phyloP scores from a whole-genome alignment of 1,140 invertebrate genomes.

The Drosophila pseudoobscura region DNA sequence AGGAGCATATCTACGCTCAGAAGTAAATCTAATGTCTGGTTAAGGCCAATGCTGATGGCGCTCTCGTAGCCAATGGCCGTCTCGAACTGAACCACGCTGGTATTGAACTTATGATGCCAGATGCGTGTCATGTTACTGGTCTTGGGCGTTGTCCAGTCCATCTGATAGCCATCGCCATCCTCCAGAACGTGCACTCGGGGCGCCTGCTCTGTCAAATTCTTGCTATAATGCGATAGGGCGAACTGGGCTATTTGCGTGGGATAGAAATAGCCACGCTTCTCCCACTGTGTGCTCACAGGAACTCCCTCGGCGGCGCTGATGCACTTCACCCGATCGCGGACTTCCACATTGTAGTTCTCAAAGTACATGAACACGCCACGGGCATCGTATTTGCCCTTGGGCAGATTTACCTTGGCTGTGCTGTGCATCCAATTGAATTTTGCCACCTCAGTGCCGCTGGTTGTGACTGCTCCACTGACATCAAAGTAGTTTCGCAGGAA shows the following conservation, averaged over 20 bases:
- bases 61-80: conserved; percentile 88
- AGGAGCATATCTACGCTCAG: conserved; percentile 89
- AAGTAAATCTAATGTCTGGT: conserved; percentile 91
- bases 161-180: conserved; percentile 88
- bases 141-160: conserved; percentile 87
- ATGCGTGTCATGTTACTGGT: conserved; percentile 87
- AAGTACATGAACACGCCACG: conserved; percentile 97
- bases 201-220: conserved; percentile 93
- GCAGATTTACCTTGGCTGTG: conserved; percentile 95
- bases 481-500: conserved; percentile 98
- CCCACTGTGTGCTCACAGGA: conserved; percentile 97
- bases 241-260: conserved; percentile 99
- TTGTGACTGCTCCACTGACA: conserved; percentile 85
- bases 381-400: conserved; percentile 94
- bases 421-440: conserved; percentile 97
- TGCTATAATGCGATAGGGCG: conserved; percentile 98
- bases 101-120: conserved; percentile 85
- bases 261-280: conserved; percentile 96
- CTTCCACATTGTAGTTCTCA: conserved; percentile 98
- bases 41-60: conserved; percentile 87
- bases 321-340: conserved; percentile 96
- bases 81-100: conserved; percentile 88
- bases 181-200: conserved; percentile 88
- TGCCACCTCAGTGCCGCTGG: conserved; percentile 83
- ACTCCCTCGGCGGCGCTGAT: conserved; percentile 96